Percentiles rank a stretch among this genome's conserved stretches.
Conservation (phyloP, 2,113 vertebrate species). For the Varanus salvator region DNA sequence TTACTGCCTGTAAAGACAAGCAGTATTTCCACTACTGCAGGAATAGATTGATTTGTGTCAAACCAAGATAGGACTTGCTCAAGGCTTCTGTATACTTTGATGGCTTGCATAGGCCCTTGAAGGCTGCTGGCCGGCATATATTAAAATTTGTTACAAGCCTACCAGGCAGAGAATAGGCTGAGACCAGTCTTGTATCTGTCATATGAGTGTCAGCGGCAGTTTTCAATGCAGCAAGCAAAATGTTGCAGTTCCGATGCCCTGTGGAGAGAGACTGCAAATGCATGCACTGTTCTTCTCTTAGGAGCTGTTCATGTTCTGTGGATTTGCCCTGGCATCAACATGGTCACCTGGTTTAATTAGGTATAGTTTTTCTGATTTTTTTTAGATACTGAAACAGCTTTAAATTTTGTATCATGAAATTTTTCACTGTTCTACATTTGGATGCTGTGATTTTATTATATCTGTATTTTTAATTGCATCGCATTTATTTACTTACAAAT, state of each 20-base stretch:
- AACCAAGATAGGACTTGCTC: not conserved
- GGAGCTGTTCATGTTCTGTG: not conserved
- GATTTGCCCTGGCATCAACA: too few species aligned
- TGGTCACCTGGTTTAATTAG: too few species aligned
- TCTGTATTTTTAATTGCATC: too few species aligned
- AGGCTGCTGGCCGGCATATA: not conserved
- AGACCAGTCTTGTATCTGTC: not conserved
- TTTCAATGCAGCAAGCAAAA: not conserved
- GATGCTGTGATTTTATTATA: too few species aligned
- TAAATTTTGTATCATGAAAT: too few species aligned
- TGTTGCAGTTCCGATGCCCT: not conserved
- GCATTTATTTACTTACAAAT: too few species aligned
- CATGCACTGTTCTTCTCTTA: not conserved
- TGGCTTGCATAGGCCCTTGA: not conserved
- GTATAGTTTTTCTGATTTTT: too few species aligned
- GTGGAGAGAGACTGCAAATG: not conserved
- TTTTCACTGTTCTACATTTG: too few species aligned
- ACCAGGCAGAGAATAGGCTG: not conserved
- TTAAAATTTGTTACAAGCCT: not conserved
- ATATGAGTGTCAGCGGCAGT: not conserved
- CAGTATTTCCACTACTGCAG: not conserved
- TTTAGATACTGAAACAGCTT: too few species aligned
- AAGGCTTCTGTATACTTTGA: not conserved
- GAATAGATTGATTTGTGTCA: not conserved
- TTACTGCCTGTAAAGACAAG: not conserved